Base-by-base conservation (phyloP, 2,888 invertebrate species). In the Drosophila prostipennis region DNA sequence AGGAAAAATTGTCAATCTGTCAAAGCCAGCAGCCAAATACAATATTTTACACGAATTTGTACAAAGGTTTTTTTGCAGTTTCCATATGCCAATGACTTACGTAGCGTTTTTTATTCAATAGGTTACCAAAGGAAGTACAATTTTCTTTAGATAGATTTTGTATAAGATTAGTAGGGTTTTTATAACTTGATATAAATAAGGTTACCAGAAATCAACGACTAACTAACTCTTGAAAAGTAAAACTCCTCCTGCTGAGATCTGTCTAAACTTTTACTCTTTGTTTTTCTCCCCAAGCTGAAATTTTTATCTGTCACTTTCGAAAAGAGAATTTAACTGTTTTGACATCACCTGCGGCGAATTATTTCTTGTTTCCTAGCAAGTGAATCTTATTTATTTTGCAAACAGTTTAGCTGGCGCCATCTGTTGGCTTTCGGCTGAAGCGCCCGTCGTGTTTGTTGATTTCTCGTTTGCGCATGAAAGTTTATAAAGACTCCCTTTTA, bases 401-500 rank as follows among this genome's bases (percentile, higher is more conserved):
- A 61, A 26, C 23, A 46, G n/a, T 11, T 19, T 19, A 11, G 13
- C 49, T 59, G 73, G 72, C 79, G 81, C 79, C 81, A 87, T 78
- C 85, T 84, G 58, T 58, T 45, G 87, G 55, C 29, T 26, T 48
- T 23, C 6, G 40, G 46, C 57, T 10, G 26, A 19, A 87, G 55
- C 53, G 2, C 2, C 1, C 23, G 19, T 34, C 42, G 14, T 14
- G 26, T 55, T 68, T 56, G 10, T 37, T 37, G 36, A 19, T 1
- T 10, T 46, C 37, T 61, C 32, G 19, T 37, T 23, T 19, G n/a
- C 29, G 29, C 60, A 13, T n/a, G 19, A 45, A 67, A 34, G 37
- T 65, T 65, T 53, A n/a, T 3, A 43, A 43, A 43, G 37, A 6
- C 4, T 34, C 34, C 23, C 23, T 36, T 23, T n/a, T 11, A 4